Base-by-base conservation (phyloP, 2,113 vertebrate genomes). In the Dromiciops gliroides region DNA sequence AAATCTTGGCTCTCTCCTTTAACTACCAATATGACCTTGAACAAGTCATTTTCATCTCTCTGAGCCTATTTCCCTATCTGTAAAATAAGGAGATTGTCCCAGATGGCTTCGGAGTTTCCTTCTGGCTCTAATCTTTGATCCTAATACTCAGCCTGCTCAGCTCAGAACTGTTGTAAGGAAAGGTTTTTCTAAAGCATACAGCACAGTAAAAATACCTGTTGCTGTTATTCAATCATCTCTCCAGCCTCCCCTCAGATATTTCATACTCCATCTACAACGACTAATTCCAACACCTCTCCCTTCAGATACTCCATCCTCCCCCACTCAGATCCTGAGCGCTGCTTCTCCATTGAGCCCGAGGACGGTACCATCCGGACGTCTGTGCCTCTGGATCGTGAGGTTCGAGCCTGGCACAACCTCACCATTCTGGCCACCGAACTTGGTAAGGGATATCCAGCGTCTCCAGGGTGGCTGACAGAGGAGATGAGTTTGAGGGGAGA, bases 291-390 rank as follows among this genome's bases (percentile, higher is more conserved):
- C 48, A 88, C 49, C 37, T 0, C 95, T 95, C 94, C 96, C 93
- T 95, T 94, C 97, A 99, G 99, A 96, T 99, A 99, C 97, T 99
- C 99, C 96, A 99, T 99, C 96, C 99, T 99, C 96, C 99, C 99
- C 37, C 98, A 99, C 98, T 99, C 99, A 16, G 99, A 99, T 92
- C 99, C 99, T 0, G 99, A 99, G 96, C 98, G 98, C 88, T 98
- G 99, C 97, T 99, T 99, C 95, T 99, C 98, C 52, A 99, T 99
- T 90, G 98, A 99, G 93, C 98, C 99, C 0, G 99, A 99, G 97
- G 98, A 98, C 0, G 99, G 99, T 94, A 99, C 99, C 95, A 99
- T 99, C 97, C 99, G 98, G 96, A 99, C 99, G 0, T 99, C 98
- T 0, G 97, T 98, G 92, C 98, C 99, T 91, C 98, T 99, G 97